These are phyloP conservation scores for Babyrousa celebensis DNA, from an alignment of 2,797 vertebrate species.

Conservation along the genomic window DNA sequence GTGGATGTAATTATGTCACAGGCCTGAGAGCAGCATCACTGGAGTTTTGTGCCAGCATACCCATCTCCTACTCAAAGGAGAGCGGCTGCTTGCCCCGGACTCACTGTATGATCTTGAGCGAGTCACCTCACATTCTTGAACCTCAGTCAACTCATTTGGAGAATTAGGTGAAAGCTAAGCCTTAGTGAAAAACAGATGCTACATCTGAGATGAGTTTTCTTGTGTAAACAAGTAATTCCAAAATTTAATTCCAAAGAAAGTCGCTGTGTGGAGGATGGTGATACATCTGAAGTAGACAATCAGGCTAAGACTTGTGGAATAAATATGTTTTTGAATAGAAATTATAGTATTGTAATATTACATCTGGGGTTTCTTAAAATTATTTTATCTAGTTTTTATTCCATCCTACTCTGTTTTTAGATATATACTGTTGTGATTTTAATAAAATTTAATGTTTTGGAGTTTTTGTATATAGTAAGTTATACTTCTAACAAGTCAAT, in stretches of 20 bases:
- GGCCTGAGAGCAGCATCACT: not conserved
- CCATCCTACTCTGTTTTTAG: not conserved
- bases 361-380: conserved; percentile 58
- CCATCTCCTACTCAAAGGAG: conserved; percentile 40
- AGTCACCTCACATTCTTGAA: conserved; percentile 89
- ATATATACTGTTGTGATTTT: not conserved
- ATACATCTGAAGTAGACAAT: conserved; percentile 68
- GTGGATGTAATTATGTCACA: not conserved
- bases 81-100: conserved; percentile 53
- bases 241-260: conserved; percentile 86
- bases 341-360: not conserved
- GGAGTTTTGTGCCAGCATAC: conserved; percentile 52
- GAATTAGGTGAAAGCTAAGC: conserved; percentile 88
- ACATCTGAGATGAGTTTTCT: conserved; percentile 89
- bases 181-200: conserved; percentile 89
- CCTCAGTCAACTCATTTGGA: conserved; percentile 87
- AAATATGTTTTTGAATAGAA: conserved; percentile 28
- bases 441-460: conserved; percentile 36
- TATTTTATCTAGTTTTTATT: conserved; percentile 67
- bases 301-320: conserved; percentile 46
- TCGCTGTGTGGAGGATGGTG: conserved; percentile 69
- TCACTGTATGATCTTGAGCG: conserved; percentile 85
- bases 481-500: conserved; percentile 69
- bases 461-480: conserved; percentile 58
- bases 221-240: conserved; percentile 88